Evolutionary conservation across 2,797 vertebrate species (phyloP), one percentile per base, ranked within the genome.

Genomic region (Threskiornis aethiopicus): DNA sequence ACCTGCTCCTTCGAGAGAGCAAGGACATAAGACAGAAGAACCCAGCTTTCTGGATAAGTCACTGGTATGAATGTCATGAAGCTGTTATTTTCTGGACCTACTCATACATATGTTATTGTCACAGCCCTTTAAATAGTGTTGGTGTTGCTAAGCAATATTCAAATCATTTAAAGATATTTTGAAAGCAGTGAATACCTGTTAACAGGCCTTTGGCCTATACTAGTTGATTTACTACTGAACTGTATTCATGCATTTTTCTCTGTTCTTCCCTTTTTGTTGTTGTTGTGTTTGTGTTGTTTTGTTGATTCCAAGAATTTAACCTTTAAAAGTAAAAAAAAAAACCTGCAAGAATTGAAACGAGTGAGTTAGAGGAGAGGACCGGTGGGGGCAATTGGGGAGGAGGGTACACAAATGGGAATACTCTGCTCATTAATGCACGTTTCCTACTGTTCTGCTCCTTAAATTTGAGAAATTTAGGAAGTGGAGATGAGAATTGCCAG

Each of bases 121-220:
- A 77, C 59, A 94, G 75, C 71, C 66, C 83, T 95, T 96, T 89
- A 96, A 95, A 95, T 91, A 95, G 78, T 70, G 88, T 82, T 42
- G 66, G 70, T 79, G 95, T 97, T 97, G 96, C 97, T 97, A 96
- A 94, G 95, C 96, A 93, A 95, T 97, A 96, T 95, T 97, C 91
- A 96, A 93, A 96, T 95, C 52, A 17, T 49, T 80, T 75, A 11
- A 73, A 87, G 91, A 89, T 84, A 70, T 95, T 87, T 72, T 57
- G 87, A 87, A 96, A 71, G 91, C 79, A 54, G 16, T 33, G 72
- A 89, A 73, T 96, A 96, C 96, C 95, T 95, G 94, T 80, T 96
- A 90, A 57, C 75, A 77, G 67, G 46, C 75, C 86, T 96, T 80
- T 52, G 76, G 87, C 78, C 89, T 91, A 22, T 85, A 77, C 76